Conservation (phyloP, 2,113 vertebrate genomes). For the Bubo scandiacus region DNA sequence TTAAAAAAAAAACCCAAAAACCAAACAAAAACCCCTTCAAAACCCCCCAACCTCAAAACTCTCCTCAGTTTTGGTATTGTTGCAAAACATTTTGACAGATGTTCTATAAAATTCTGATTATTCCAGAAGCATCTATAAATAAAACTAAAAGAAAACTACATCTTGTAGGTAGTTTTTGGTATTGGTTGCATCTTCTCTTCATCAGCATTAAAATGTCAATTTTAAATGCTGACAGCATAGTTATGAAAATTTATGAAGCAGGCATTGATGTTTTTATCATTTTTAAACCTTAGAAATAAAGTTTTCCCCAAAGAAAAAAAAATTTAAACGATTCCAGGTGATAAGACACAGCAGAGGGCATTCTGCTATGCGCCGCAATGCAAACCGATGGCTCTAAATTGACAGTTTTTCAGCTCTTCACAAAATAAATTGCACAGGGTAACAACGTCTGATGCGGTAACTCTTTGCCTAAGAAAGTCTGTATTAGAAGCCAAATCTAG, state of each 20-base stretch:
- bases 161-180: background rate
- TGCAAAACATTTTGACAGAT: background rate
- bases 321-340: background rate
- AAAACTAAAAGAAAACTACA: background rate
- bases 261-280: background rate
- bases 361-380: background rate
- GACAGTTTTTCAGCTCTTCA: background rate
- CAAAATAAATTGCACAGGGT: background rate
- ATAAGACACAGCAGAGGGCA: background rate
- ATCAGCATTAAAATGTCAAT: background rate
- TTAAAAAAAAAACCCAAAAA: background rate
- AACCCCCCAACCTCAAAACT: background rate
- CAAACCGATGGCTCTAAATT: background rate
- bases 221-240: background rate
- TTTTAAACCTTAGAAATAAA: background rate
- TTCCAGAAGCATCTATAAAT: background rate
- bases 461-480: fast-evolving
- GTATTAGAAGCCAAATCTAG: background rate
- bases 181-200: background rate
- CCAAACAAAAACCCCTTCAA: background rate
- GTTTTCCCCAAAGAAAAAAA: background rate
- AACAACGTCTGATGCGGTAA: fast-evolving
- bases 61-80: background rate
- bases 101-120: background rate
- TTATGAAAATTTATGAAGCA: background rate